These are phyloP conservation scores for Archilochus colubris DNA, from an alignment of 2,113 vertebrate species.

Conservation along the genomic window DNA sequence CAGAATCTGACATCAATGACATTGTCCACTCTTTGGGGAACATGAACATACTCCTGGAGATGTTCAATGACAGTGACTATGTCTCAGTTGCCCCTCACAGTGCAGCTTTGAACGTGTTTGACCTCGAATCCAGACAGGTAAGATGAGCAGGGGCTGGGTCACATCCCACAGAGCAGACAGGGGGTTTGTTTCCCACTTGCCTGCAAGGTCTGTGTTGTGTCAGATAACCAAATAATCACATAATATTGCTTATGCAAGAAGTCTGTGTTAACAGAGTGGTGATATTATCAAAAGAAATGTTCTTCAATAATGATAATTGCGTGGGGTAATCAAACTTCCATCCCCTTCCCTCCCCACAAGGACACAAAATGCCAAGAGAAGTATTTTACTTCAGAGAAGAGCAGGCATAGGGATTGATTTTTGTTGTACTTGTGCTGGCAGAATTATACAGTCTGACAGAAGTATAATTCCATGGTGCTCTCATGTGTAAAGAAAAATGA, in stretches of 20 bases:
- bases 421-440: background rate
- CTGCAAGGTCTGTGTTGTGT: background rate
- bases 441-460: background rate
- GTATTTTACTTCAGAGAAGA: background rate
- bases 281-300: background rate
- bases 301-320: background rate
- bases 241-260: background rate
- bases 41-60: constrained; percentile 84
- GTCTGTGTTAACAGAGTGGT: background rate
- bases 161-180: rapidly evolving
- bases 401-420: background rate
- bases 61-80: constrained; percentile 86
- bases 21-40: constrained; percentile 83
- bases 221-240: rapidly evolving
- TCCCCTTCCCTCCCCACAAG: background rate
- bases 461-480: background rate
- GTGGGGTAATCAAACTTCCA: background rate
- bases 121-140: constrained; percentile 80
- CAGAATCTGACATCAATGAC: constrained; percentile 84
- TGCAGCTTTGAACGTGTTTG: constrained; percentile 86
- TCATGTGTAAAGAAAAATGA: background rate
- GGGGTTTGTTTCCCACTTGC: rapidly evolving
- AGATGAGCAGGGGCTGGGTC: background rate
- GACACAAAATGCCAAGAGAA: background rate
- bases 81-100: constrained; percentile 88